These are phyloP conservation scores for Terrapene triunguis DNA, from an alignment of 2,113 vertebrate species.

Conservation along the genomic window DNA sequence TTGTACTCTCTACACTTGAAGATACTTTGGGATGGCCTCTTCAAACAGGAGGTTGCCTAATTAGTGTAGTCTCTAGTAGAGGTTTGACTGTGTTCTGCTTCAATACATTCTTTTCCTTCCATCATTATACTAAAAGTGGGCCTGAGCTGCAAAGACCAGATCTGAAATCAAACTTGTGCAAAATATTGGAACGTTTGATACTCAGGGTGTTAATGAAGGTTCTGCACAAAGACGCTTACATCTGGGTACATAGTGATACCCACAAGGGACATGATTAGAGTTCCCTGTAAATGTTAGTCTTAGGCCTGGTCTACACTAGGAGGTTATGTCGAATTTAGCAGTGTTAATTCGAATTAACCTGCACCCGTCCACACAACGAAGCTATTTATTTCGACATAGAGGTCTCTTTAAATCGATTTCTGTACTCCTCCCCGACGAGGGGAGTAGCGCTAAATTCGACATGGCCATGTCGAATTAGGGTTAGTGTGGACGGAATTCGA, in stretches of 20 bases:
- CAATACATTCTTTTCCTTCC: constrained; percentile 23
- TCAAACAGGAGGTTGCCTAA: constrained; percentile 54
- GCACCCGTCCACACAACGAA: too few species aligned
- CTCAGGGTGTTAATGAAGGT: constrained; percentile 66
- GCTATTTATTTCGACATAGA: too few species aligned
- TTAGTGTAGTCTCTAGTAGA: constrained; percentile 58
- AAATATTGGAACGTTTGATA: constrained; percentile 52
- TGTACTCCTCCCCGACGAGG: too few species aligned
- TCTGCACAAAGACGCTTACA: constrained; percentile 50
- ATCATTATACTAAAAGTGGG: constrained; percentile 59
- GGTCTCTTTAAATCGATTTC: too few species aligned
- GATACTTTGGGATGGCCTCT: constrained; percentile 52
- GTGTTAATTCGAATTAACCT: too few species aligned
- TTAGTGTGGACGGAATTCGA: too few species aligned
- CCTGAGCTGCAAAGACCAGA: constrained; percentile 38
- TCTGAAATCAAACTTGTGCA: constrained; percentile 63
- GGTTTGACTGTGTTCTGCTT: constrained; percentile 57
- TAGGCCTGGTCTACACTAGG: too few species aligned
- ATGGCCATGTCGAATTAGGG: too few species aligned
- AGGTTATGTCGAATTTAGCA: too few species aligned
- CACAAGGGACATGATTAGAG: constrained; percentile 42
- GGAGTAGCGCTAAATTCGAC: too few species aligned
- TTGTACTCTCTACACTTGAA: neutral
- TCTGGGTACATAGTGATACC: constrained; percentile 39
- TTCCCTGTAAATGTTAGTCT: constrained; percentile 54